A percentile compares a stretch with the other conserved stretches of the same genome.
Evolutionary conservation across 2,797 vertebrate genomes (phyloP).

Genomic region (Anguilla pacifica): DNA sequence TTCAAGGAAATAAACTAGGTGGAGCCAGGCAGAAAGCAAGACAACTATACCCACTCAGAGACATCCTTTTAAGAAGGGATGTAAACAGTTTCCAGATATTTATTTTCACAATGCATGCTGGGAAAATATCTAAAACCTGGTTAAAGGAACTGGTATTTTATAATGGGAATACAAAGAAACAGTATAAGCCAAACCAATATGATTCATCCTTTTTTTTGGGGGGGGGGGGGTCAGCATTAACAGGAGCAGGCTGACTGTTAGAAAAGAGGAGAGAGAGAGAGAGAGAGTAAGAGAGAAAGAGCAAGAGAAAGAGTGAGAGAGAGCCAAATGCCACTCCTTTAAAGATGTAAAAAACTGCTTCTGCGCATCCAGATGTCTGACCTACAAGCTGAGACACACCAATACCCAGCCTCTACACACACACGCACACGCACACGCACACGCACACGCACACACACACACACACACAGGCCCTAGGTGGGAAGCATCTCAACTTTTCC

Average conservation of each 20-base stretch:
- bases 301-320: not conserved
- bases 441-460: not conserved
- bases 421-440: not conserved
- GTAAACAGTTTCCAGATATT: not conserved
- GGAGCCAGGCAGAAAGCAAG: not conserved
- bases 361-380: conserved; percentile 9
- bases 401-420: not conserved
- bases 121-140: not conserved
- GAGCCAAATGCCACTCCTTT: conserved; percentile 1
- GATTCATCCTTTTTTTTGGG: not conserved
- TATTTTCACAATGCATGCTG: not conserved
- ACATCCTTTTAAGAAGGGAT: not conserved
- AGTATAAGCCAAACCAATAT: not conserved
- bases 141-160: not conserved
- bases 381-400: conserved; percentile 7
- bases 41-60: not conserved
- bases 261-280: not conserved
- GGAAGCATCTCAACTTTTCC: not conserved
- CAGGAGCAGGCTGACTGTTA: not conserved
- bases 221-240: not conserved
- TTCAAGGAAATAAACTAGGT: not conserved
- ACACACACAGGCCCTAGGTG: not conserved
- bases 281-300: not conserved
- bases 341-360: not conserved
- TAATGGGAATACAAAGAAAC: not conserved